Base-by-base conservation (phyloP, 2,888 invertebrate genomes). In the Epirrhoe tristata region DNA sequence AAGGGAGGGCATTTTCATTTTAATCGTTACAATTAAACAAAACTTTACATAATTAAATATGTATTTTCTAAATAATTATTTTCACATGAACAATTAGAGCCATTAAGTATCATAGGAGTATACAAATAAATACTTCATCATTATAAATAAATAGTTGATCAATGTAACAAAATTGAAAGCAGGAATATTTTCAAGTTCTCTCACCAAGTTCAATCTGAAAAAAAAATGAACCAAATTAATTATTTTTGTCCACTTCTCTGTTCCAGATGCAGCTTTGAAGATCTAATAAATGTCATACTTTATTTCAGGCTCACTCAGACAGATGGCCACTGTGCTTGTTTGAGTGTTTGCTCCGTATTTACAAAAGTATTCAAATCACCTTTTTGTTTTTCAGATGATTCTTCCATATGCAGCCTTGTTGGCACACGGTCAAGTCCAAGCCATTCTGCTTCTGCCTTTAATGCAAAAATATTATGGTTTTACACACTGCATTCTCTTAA, bases 361-460 rank as follows among this genome's bases (percentile, higher is more conserved):
- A 81, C 75, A 70, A 73, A 61, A 76, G 80, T 86, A 84, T 80
- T 90, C 83, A 91, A 76, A 79, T 91, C 84, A 93, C 93, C 93
- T 91, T 93, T 94, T 87, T 93, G 91, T 85, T 93, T 94, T 93
- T 90, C 93, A 93, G 93, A 89, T 90, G 91, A 83, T 82, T 93
- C 92, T 82, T 89, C 93, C 88, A 91, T 90, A 81, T 93, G 94
- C 87, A 95, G 93, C 86, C 95, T 93, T 82, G 95, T 95, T 81
- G 95, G 95, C 84, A 95, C 95, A 87, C 95, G 94, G 89, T 95
- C 95, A 85, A 95, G 94, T 80, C 95, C 95, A 81, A 93, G 91
- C 94, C 94, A 94, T 84, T 94, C 94, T 77, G 94, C 94, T 90
- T 94, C 94, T 78, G 94, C 92, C 94, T 94, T 90, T 84, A 94